Evolutionary conservation across 2,888 invertebrate species (phyloP).

Genomic region (Tenthredo distinguenda): DNA sequence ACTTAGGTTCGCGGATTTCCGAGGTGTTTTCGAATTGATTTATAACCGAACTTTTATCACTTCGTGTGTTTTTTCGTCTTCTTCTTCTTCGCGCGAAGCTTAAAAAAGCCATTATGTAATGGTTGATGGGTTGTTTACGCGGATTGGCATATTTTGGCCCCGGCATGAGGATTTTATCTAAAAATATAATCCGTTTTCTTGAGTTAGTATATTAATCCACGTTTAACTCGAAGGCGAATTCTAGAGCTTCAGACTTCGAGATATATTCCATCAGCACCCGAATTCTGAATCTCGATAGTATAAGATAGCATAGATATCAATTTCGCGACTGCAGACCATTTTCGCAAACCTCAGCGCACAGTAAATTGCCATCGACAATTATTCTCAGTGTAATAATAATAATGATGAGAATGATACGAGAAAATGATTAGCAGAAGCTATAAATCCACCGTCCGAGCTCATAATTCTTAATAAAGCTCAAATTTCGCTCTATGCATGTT

Average conservation of each 20-base stretch:
- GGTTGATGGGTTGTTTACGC: slow-evolving; percentile 31
- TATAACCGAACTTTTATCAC: not conserved
- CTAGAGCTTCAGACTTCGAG: not conserved
- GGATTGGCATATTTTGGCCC: not conserved
- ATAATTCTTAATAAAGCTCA: slow-evolving; percentile 21
- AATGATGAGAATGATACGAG: not conserved
- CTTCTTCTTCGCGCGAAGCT: not conserved
- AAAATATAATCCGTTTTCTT: slow-evolving; percentile 19
- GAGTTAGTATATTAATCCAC: not conserved
- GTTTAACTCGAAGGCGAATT: not conserved
- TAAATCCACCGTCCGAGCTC: not conserved
- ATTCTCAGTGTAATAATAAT: too few relatives aligned
- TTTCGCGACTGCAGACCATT: too few relatives aligned
- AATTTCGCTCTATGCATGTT: slow-evolving; percentile 50
- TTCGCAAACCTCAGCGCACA: too few relatives aligned
- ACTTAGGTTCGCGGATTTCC: not conserved
- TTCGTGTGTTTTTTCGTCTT: not conserved
- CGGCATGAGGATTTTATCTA: slow-evolving; percentile 13
- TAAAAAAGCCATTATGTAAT: slow-evolving; percentile 22
- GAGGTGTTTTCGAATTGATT: not conserved
- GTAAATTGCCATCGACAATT: too few relatives aligned
- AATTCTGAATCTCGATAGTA: not conserved
- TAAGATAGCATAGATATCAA: too few relatives aligned
- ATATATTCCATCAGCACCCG: not conserved
- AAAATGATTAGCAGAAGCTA: not conserved